These are phyloP conservation scores for Lanius ludovicianus DNA, from an alignment of 2,113 vertebrate genomes.

Conservation along the genomic window DNA sequence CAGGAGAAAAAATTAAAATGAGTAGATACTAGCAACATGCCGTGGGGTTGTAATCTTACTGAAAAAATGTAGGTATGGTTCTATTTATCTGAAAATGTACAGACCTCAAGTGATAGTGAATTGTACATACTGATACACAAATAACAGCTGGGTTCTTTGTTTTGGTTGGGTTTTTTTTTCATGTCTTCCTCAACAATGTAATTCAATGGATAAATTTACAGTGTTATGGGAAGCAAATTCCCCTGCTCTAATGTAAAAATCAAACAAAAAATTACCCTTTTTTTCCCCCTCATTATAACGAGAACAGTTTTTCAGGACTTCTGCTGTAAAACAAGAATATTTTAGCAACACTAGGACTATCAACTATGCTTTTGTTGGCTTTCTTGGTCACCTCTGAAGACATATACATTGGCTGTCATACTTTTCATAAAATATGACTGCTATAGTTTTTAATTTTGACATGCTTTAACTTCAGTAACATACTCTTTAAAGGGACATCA, in stretches of 20 bases:
- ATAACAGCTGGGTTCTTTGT: neutral
- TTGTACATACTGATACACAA: neutral
- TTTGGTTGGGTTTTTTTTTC: neutral
- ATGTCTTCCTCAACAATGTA: neutral
- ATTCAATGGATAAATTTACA: neutral
- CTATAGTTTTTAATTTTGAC: neutral
- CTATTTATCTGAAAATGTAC: neutral
- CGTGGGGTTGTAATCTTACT: neutral
- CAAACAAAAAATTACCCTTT: neutral
- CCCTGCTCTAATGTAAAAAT: neutral
- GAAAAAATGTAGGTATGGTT: neutral
- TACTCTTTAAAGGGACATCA: neutral
- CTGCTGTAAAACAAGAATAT: neutral
- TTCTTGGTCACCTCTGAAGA: neutral
- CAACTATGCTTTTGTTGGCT: neutral
- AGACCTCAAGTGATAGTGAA: neutral
- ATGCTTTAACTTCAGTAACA: neutral
- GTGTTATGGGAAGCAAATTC: neutral
- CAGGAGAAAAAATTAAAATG: neutral
- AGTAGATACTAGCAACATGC: neutral
- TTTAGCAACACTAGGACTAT: neutral
- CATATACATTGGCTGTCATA: neutral
- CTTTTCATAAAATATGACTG: neutral
- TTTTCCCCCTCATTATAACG: neutral
- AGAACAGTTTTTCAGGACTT: neutral